Conservation (phyloP, 2,888 invertebrate genomes). For the Epinotia nisella region DNA sequence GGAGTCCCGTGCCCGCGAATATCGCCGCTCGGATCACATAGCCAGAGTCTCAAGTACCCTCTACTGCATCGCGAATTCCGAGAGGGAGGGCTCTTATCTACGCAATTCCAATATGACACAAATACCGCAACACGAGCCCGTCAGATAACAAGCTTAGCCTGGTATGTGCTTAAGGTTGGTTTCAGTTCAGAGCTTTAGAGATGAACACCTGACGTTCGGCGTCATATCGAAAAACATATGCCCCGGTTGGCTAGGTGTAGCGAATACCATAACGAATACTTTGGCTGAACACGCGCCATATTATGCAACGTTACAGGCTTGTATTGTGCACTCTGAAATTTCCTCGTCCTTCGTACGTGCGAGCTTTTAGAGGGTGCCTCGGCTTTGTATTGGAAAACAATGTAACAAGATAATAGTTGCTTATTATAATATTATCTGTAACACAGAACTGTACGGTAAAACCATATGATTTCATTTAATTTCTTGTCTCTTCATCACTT, state of each 20-base stretch:
- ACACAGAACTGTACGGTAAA: too few relatives aligned
- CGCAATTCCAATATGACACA: slow-evolving; percentile 62
- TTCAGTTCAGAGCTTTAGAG: slow-evolving; percentile 61
- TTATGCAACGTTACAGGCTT: slow-evolving; percentile 81
- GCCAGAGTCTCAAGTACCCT: slow-evolving; percentile 80
- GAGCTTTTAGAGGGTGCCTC: slow-evolving; percentile 64
- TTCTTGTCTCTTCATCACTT: not conserved
- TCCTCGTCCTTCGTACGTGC: slow-evolving; percentile 65
- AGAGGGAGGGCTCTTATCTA: slow-evolving; percentile 75
- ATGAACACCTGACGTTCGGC: slow-evolving; percentile 84
- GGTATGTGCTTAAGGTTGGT: slow-evolving; percentile 59
- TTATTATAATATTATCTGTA: not conserved
- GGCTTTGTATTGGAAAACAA: slow-evolving; percentile 53
- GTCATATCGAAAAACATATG: slow-evolving; percentile 83
- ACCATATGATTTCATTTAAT: not conserved
- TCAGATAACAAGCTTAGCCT: slow-evolving; percentile 61
- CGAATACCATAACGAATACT: slow-evolving; percentile 85
- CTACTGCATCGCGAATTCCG: slow-evolving; percentile 70
- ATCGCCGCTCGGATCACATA: slow-evolving; percentile 76
- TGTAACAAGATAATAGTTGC: slow-evolving; percentile 30
- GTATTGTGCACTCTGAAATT: slow-evolving; percentile 76
- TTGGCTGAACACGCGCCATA: slow-evolving; percentile 82
- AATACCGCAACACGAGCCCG: slow-evolving; percentile 51
- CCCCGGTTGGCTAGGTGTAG: slow-evolving; percentile 83
- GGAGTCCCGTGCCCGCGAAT: slow-evolving; percentile 71